Conservation (phyloP, 2,113 vertebrate genomes). For the Pogonocichla stellata region DNA sequence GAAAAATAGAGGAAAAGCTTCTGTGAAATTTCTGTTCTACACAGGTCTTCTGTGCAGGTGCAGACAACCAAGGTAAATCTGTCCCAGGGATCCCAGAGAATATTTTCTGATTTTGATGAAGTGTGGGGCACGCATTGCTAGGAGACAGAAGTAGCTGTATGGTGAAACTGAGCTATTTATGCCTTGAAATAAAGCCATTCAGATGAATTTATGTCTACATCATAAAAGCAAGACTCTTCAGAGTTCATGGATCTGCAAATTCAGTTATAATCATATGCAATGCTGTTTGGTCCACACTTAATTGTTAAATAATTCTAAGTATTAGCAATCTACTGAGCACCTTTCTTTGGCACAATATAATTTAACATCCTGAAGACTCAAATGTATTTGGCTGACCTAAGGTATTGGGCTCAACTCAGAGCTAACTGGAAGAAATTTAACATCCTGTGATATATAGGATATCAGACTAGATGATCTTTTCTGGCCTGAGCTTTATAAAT, state of each 20-base stretch:
- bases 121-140: neutral
- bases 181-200: neutral
- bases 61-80: neutral
- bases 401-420: slow-evolving; percentile 20
- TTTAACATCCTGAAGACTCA: slow-evolving; percentile 6
- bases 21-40: neutral
- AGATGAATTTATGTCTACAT: neutral
- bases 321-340: neutral
- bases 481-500: slow-evolving; percentile 45
- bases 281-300: neutral
- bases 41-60: neutral
- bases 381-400: slow-evolving; percentile 37
- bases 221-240: neutral
- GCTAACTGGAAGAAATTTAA: slow-evolving; percentile 46
- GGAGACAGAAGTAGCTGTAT: neutral
- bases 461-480: slow-evolving; percentile 10
- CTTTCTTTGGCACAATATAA: neutral
- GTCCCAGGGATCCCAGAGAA: neutral
- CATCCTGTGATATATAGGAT: neutral
- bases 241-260: neutral
- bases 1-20: fast-evolving
- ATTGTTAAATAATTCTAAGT: neutral
- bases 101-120: neutral
- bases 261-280: neutral
- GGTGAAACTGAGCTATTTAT: neutral